A percentile compares a stretch with the other conserved stretches of the same genome.
Evolutionary conservation across 2,113 vertebrate genomes (phyloP).

Genomic region (Chlorodrepanis virens): DNA sequence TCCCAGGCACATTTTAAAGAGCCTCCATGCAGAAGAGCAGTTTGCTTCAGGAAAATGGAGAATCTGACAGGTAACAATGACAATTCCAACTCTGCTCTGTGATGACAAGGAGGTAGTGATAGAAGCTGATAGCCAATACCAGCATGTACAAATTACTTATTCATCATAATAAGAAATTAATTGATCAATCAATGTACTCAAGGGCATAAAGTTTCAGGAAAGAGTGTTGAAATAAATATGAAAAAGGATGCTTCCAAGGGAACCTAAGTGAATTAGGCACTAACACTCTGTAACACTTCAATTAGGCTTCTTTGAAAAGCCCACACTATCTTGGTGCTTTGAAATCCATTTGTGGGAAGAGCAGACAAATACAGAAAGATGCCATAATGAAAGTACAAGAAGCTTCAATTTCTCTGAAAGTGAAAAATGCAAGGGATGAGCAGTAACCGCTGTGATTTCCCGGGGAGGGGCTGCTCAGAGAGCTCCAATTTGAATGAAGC

Average conservation of each 20-base stretch:
- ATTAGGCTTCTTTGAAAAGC: slow-evolving; percentile 49
- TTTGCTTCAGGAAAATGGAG: background rate
- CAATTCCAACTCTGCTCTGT: background rate
- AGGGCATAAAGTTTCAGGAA: background rate
- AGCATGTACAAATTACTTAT: background rate
- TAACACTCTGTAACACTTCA: background rate
- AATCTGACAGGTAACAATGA: background rate
- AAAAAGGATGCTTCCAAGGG: slow-evolving; percentile 6
- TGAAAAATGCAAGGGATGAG: slow-evolving; percentile 33
- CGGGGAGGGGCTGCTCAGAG: slow-evolving; percentile 4
- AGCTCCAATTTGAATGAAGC: slow-evolving; percentile 42
- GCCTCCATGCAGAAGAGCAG: background rate
- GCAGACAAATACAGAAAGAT: slow-evolving; percentile 45
- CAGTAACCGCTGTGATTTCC: slow-evolving; percentile 46
- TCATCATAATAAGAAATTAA: slow-evolving; percentile 37
- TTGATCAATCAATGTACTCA: background rate
- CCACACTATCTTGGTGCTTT: slow-evolving; percentile 6
- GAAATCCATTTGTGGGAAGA: slow-evolving; percentile 49
- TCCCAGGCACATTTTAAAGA: background rate
- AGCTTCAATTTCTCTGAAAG: slow-evolving; percentile 47
- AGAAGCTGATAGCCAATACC: background rate
- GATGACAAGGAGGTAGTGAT: background rate
- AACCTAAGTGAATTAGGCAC: slow-evolving; percentile 49
- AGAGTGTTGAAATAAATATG: background rate
- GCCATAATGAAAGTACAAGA: slow-evolving; percentile 51